Evolutionary conservation across 2,888 invertebrate genomes (phyloP).

Genomic region (Meteorus cinctellus): DNA sequence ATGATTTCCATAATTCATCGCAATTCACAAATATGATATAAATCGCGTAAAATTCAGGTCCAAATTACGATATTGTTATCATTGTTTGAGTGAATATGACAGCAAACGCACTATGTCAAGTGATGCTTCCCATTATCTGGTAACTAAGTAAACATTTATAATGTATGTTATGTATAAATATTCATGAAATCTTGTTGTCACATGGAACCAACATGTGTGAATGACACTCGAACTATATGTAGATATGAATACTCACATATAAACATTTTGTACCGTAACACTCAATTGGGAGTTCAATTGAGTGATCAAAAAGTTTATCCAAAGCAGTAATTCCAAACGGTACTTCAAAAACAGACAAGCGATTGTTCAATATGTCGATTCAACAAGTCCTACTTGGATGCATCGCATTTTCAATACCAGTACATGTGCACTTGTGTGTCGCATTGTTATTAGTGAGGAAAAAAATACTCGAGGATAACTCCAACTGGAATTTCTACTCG

Average conservation of each 20-base stretch:
- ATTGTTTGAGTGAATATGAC: neutral
- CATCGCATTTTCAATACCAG: neutral
- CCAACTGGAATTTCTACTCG: neutral
- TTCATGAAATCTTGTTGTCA: neutral
- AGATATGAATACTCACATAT: neutral
- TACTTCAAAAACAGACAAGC: neutral
- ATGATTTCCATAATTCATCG: neutral
- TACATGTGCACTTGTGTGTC: neutral
- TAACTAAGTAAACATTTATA: neutral
- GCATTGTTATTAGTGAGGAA: neutral
- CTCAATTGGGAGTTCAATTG: neutral
- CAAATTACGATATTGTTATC: neutral
- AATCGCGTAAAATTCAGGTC: neutral
- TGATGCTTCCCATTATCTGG: neutral
- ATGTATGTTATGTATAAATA: neutral
- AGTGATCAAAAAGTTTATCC: neutral
- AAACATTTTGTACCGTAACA: neutral
- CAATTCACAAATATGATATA: neutral
- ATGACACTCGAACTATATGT: neutral
- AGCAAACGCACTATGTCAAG: neutral
- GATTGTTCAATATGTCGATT: neutral
- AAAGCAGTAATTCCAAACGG: neutral
- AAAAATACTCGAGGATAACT: no score
- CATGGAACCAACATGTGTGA: neutral
- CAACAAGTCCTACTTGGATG: neutral